Conservation (phyloP, 2,888 invertebrate species). For the Tortrix viridana region DNA sequence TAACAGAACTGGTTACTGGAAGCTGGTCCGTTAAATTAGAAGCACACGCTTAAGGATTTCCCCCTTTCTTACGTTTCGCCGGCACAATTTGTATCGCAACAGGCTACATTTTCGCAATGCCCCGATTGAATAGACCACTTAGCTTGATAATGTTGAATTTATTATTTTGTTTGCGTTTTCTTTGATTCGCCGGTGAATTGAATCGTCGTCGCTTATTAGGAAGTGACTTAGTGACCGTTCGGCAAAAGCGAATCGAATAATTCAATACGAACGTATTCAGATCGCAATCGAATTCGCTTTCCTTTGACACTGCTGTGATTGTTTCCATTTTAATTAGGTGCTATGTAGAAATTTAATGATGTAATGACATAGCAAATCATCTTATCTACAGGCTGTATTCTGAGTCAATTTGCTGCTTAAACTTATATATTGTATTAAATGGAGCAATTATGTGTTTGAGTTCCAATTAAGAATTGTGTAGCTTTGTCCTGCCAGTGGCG, state of each 20-base stretch:
- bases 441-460: background rate
- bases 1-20: constrained; percentile 68
- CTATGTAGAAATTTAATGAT: background rate
- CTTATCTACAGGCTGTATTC: background rate
- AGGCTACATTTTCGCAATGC: constrained; percentile 73
- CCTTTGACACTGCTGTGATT: constrained; percentile 9
- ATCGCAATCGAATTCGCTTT: constrained; percentile 20
- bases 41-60: constrained; percentile 61
- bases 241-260: constrained; percentile 16
- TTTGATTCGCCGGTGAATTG: constrained; percentile 41
- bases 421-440: background rate
- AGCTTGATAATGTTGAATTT: constrained; percentile 54
- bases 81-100: constrained; percentile 73
- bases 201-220: constrained; percentile 34
- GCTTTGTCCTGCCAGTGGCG: constrained; percentile 25
- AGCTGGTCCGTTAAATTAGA: constrained; percentile 66
- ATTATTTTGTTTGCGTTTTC: constrained; percentile 58
- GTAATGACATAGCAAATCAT: background rate
- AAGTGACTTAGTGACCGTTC: constrained; percentile 23
- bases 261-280: constrained; percentile 19
- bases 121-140: constrained; percentile 69
- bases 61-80: constrained; percentile 66
- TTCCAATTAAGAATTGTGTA: constrained; percentile 20
- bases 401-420: background rate
- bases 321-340: constrained; percentile 13